Evolutionary conservation across 2,888 invertebrate genomes (phyloP), one percentile per base, ranked within the genome.

Genomic region (Microctonus hyperodae): DNA sequence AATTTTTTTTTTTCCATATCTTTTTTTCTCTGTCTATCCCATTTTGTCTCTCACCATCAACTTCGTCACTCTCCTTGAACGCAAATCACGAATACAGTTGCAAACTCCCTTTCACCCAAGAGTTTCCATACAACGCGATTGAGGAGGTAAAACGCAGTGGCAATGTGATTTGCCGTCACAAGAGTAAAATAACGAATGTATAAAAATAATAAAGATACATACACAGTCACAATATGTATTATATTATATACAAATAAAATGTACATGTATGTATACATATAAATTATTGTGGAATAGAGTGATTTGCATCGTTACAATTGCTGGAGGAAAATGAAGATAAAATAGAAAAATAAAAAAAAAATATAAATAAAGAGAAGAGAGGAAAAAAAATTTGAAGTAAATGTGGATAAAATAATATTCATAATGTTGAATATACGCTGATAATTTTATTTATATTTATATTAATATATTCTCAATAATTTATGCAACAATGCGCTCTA

Each of bases 101-200:
- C 33, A 44, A 60, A 59, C 61, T 66, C 48, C 66, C 66, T 67
- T 67, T 67, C 66, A 67, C 66, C 50, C 13, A 59, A 62, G 44
- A 55, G 37, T 62, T 67, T 67, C 37, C 60, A 60, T 22, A 31
- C 9, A 22, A 20, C n/a, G n/a, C 33, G 50, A 25, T 51, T 13
- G 22, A 51, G 25, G n/a, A 13, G 22, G 51, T 51, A 56, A 56
- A 57, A 22, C 11, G 44, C 64, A 56, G 56, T 57, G 57, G 56
- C 64, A 64, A 57, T 64, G 31, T n/a, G 48, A 64, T 64, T 64
- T 57, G 31, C 64, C 23, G 48, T 56, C 55, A 64, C 56, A 40
- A 63, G 48, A 64, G 48, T 51, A 51, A 51, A 25, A n/a, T 10
- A 25, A 22, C 51, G 25, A 51, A 16, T 44, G 44, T 44, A 44